Percentiles rank a stretch among this genome's conserved stretches.
Evolutionary conservation across 2,113 vertebrate genomes (phyloP).

Genomic region (Plestiodon gilberti): DNA sequence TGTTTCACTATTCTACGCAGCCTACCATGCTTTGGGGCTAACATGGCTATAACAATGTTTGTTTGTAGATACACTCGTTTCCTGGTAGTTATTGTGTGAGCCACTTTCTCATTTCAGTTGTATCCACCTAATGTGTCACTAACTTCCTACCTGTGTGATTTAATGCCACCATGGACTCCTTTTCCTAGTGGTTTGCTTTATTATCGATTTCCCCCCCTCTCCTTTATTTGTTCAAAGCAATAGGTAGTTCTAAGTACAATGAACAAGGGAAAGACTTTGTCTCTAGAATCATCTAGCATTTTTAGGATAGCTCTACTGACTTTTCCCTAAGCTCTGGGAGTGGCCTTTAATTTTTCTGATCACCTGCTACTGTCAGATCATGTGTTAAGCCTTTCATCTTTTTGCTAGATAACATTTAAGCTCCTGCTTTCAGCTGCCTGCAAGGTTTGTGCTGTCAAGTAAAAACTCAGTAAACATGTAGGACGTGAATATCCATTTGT

Average conservation of each 20-base stretch:
- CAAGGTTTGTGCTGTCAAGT: constrained; percentile 31
- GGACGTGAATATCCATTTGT: constrained; percentile 34
- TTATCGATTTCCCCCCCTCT: constrained; percentile 40
- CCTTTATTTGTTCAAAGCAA: constrained; percentile 36
- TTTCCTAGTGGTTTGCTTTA: constrained; percentile 45
- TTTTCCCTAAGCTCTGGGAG: constrained; percentile 46
- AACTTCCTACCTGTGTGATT: constrained; percentile 40
- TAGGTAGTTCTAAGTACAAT: constrained; percentile 37
- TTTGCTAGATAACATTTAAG: constrained; percentile 41
- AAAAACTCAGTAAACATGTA: constrained; percentile 44
- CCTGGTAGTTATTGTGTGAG: neutral
- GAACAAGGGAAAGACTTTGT: constrained; percentile 51
- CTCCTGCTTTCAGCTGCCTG: constrained; percentile 26
- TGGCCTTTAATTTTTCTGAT: constrained; percentile 34
- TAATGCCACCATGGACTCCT: constrained; percentile 25
- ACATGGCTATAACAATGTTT: neutral
- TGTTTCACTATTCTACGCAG: neutral
- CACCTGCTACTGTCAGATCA: constrained; percentile 44
- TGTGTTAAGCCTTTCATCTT: constrained; percentile 51
- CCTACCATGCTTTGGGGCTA: neutral
- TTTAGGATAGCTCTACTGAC: constrained; percentile 47
- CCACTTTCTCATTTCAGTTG: neutral
- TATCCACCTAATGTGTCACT: constrained; percentile 20
- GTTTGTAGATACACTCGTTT: neutral
- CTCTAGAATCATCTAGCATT: constrained; percentile 27